Evolutionary conservation across 2,113 vertebrate species (phyloP), one percentile per base, ranked within the genome.

Genomic region (Myrmecophaga tridactyla): DNA sequence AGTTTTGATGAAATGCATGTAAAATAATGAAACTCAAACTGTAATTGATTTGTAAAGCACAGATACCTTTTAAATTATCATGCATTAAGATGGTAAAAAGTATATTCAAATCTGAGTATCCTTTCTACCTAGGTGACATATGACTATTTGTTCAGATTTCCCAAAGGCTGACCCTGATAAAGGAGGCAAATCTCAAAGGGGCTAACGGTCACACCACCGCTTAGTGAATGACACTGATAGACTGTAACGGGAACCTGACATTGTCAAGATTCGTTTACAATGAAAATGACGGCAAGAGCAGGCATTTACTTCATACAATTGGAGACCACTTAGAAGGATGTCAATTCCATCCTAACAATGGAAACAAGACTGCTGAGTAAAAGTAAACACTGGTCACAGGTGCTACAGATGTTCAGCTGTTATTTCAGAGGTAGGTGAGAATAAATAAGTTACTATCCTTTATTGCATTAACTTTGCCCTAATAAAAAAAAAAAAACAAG

Each of bases 151-250:
- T 95, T 98, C 92, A 86, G 85, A 39, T 9, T 6, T 96, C 96
- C 96, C 72, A 43, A 75, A 97, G 95, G 73, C 93, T 88, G 97
- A 95, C 90, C 98, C 96, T 97, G 97, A 97, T 91, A 96, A 91
- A 97, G 90, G 65, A 97, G 95, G 94, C 53, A 97, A 97, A 95
- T 95, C 96, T 97, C 92, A 96, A 88, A 97, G 96, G 96, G 88
- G 13, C 0, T 76, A 95, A 70, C 15, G 93, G 93, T 7, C 80
- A 97, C 92, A 95, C 81, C 92, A 94, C 58, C 14, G 23, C 93
- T 98, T 96, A 96, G 88, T 90, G 94, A 98, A 96, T 97, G 97
- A 98, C 83, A 97, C 81, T 98, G 87, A 98, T 95, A 95, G 82
- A 72, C 92, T 96, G 93, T 96, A 95, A 97, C 20, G 31, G 88